Percentiles rank a stretch among this genome's conserved stretches.
Conservation (phyloP, 2,113 vertebrate species). For the Planiliza haematocheilus region DNA sequence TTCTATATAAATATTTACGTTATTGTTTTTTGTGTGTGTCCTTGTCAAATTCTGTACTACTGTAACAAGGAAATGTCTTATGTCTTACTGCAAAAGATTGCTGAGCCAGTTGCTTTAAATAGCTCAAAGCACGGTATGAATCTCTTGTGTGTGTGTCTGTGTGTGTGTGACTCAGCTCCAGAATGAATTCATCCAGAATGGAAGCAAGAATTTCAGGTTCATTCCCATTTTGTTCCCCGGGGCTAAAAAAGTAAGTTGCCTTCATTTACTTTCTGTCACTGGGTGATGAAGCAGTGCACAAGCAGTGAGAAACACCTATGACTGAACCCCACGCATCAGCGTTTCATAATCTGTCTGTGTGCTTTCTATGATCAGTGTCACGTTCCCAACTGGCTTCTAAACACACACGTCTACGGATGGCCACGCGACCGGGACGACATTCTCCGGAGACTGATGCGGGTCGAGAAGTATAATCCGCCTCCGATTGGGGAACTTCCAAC, state of each 20-base stretch:
- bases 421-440: conserved; percentile 84
- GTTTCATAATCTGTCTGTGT: too few species aligned
- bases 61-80: too few species aligned
- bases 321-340: background rate
- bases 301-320: too few species aligned
- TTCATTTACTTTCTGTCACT: too few species aligned
- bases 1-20: too few species aligned
- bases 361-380: conserved; percentile 72
- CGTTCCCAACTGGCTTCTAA: conserved; percentile 85
- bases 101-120: too few species aligned
- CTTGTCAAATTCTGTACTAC: too few species aligned
- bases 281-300: too few species aligned
- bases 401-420: conserved; percentile 85
- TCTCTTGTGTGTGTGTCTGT: background rate
- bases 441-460: conserved; percentile 84
- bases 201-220: conserved; percentile 87
- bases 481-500: conserved; percentile 85
- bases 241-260: conserved; percentile 77
- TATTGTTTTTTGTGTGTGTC: too few species aligned
- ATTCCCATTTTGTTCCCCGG: conserved; percentile 86
- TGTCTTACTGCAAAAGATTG: too few species aligned
- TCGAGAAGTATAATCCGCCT: conserved; percentile 87
- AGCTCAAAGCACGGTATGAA: background rate
- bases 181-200: conserved; percentile 87
- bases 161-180: conserved; percentile 76